A percentile compares a stretch with the other conserved stretches of the same genome.
These are phyloP conservation scores for Nomada hirtipes DNA, from an alignment of 2,888 invertebrate genomes.

Conservation along the genomic window DNA sequence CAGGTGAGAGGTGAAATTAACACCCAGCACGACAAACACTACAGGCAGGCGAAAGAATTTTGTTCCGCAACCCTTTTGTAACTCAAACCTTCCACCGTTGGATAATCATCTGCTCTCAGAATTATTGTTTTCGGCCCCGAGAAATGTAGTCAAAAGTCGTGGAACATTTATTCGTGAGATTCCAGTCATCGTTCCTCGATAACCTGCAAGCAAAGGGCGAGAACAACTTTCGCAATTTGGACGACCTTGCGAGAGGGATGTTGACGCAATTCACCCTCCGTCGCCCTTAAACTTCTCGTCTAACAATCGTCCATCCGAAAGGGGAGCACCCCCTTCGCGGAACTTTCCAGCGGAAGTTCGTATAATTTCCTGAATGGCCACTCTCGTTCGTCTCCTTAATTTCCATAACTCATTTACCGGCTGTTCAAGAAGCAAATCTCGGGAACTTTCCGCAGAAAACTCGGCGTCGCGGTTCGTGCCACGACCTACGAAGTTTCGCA, in stretches of 20 bases:
- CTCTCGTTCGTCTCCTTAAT: conserved; percentile 64
- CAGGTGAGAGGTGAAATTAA: conserved; percentile 46
- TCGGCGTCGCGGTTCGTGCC: background rate
- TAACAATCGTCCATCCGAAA: conserved; percentile 31
- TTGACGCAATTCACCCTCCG: conserved; percentile 27
- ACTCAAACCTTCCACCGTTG: background rate
- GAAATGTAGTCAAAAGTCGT: background rate
- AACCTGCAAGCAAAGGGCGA: background rate
- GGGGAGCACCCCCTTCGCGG: conserved; percentile 6
- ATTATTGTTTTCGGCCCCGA: background rate
- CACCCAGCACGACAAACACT: background rate
- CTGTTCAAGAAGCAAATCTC: conserved; percentile 49
- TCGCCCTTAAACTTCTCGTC: conserved; percentile 27
- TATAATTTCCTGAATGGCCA: conserved; percentile 66
- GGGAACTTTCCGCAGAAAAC: conserved; percentile 36
- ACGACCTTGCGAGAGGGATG: conserved; percentile 41
- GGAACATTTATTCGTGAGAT: conserved; percentile 12
- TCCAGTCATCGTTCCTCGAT: background rate
- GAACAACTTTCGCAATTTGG: conserved; percentile 31
- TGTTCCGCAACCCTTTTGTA: background rate
- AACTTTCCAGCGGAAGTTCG: conserved; percentile 60
- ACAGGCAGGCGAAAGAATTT: conserved; percentile 23
- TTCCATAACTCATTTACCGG: conserved; percentile 71
- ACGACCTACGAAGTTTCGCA: conserved; percentile 18
- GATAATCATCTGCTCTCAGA: background rate